Evolutionary conservation across 2,113 vertebrate genomes (phyloP).

Genomic region (Pedetes capensis): DNA sequence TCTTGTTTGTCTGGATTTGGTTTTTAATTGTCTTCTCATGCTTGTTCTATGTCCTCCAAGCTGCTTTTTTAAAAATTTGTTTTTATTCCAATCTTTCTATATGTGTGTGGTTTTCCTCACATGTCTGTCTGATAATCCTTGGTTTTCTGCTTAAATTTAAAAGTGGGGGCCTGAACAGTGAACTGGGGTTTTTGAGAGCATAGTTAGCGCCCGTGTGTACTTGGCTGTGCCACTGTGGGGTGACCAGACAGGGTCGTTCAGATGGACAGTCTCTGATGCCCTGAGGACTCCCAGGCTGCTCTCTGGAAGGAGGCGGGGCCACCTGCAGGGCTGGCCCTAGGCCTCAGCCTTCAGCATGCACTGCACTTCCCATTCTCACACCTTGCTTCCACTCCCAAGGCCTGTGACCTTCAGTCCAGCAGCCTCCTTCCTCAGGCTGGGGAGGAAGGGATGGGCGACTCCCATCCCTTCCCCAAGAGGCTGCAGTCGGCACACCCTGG

Average conservation of each 20-base stretch:
- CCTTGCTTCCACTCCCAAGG: background rate
- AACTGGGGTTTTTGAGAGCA: background rate
- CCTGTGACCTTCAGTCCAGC: background rate
- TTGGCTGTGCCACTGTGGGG: background rate
- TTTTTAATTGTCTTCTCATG: background rate
- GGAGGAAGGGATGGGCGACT: background rate
- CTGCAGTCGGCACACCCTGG: no score
- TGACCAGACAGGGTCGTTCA: background rate
- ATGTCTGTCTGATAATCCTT: background rate
- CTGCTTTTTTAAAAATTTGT: background rate
- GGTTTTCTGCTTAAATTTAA: slow-evolving; percentile 12
- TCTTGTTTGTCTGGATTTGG: background rate
- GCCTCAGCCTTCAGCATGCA: background rate
- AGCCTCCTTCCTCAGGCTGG: background rate
- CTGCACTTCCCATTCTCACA: background rate
- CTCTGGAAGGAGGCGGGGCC: background rate
- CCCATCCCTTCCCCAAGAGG: no score
- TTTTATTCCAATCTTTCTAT: background rate
- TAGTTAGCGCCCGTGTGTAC: background rate
- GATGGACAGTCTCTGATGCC: background rate
- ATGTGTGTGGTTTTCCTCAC: background rate
- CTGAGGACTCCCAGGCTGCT: background rate
- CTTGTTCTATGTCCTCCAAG: background rate
- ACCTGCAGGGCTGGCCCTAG: no score
- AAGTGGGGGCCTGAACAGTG: background rate